Conservation (phyloP, 2,113 vertebrate species). For the Benitochromis conjunctus region DNA sequence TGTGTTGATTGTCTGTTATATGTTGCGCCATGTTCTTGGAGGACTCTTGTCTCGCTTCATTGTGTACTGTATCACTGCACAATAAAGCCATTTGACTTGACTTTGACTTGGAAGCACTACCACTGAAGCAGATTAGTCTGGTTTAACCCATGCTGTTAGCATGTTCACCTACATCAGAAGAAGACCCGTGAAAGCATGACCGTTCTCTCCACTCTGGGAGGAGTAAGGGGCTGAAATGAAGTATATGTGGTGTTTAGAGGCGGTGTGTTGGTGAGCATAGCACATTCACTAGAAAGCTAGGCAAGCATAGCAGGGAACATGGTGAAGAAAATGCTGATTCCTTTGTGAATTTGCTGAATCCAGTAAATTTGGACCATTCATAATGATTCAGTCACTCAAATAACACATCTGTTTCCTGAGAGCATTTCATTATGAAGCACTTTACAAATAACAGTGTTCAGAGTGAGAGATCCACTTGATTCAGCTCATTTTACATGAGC, state of each 20-base stretch:
- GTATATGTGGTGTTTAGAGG: not conserved
- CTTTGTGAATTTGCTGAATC: not conserved
- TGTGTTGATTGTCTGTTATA: not conserved
- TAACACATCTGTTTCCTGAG: not conserved
- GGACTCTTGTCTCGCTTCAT: not conserved
- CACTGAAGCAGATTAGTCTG: not conserved
- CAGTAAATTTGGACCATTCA: not conserved
- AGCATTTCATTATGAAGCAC: not conserved
- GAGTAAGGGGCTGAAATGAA: not conserved
- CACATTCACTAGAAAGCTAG: constrained; percentile 15
- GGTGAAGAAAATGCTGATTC: not conserved
- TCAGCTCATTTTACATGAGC: not conserved
- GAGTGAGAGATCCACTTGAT: not conserved
- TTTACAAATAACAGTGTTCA: not conserved
- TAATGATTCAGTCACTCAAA: not conserved
- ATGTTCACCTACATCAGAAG: not conserved
- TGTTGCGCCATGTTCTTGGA: not conserved
- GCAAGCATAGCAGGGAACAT: not conserved
- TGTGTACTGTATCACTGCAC: not conserved
- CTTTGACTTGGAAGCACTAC: not conserved
- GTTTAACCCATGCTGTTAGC: not conserved
- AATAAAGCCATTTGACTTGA: not conserved
- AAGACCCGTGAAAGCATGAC: not conserved
- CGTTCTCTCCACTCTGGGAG: not conserved
- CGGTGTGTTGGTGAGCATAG: not conserved